Conservation (phyloP, 2,797 vertebrate species). For the Gorsachius magnificus region DNA sequence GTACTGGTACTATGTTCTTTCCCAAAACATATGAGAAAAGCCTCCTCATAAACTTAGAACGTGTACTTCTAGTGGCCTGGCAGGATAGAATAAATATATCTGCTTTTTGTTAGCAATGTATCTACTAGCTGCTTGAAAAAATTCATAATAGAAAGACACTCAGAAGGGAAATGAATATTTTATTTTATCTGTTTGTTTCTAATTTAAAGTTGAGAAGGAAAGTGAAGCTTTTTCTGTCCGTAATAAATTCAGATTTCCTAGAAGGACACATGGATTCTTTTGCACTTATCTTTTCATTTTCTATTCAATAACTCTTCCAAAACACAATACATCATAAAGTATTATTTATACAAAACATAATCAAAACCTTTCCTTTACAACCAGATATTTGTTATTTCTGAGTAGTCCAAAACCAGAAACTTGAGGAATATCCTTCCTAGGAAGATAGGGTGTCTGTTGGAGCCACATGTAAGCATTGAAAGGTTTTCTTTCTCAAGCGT, state of each 20-base stretch:
- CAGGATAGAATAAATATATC: neutral
- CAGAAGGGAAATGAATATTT: constrained; percentile 36
- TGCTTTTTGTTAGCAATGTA: neutral
- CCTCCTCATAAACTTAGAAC: neutral
- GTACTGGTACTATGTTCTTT: neutral
- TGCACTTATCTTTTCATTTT: constrained; percentile 34
- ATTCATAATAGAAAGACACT: neutral
- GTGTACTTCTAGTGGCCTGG: neutral
- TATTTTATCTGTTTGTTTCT: constrained; percentile 41
- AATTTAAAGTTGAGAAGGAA: constrained; percentile 46
- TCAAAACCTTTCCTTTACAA: constrained; percentile 13
- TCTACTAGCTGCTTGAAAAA: constrained; percentile 12
- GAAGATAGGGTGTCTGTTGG: neutral
- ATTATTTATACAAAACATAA: neutral
- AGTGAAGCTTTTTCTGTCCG: neutral
- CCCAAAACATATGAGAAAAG: neutral
- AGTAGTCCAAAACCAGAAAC: neutral
- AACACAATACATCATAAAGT: neutral
- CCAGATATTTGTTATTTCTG: constrained; percentile 23
- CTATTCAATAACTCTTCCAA: constrained; percentile 7
- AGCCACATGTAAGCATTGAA: neutral
- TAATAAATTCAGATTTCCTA: constrained; percentile 34
- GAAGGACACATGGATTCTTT: neutral
- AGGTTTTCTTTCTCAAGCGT: neutral
- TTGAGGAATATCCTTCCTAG: neutral